Evolutionary conservation across 2,888 invertebrate species (phyloP).

Genomic region (Chaetoderma sp.): DNA sequence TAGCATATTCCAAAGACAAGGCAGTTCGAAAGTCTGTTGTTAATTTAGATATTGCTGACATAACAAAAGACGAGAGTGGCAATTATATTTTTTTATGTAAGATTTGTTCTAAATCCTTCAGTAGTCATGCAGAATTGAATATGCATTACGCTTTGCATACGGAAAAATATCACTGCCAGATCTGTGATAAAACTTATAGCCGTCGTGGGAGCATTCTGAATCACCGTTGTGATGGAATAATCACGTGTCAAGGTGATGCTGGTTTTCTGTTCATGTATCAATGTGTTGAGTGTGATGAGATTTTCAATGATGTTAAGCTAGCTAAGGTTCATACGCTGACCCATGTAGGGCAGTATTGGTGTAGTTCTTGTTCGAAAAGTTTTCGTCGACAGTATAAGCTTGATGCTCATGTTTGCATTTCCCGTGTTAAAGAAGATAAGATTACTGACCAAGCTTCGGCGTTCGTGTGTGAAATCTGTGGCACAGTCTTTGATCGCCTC

Average conservation of each 20-base stretch:
- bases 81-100: slow-evolving; percentile 47
- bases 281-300: slow-evolving; percentile 42
- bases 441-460: slow-evolving; percentile 16
- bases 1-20: no score
- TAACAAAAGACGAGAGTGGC: no score
- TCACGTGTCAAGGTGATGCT: slow-evolving; percentile 22
- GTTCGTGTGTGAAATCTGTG: slow-evolving; percentile 60
- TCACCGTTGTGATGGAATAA: slow-evolving; percentile 45
- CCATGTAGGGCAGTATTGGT: neutral
- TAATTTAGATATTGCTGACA: no score
- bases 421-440: slow-evolving; percentile 21
- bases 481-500: slow-evolving; percentile 70
- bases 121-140: slow-evolving; percentile 70
- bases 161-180: slow-evolving; percentile 62
- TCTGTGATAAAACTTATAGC: slow-evolving; percentile 62
- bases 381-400: slow-evolving; percentile 30
- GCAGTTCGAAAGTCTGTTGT: no score
- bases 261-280: slow-evolving; percentile 40
- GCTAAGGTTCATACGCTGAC: slow-evolving; percentile 23
- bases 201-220: slow-evolving; percentile 57
- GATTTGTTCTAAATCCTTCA: slow-evolving; percentile 68
- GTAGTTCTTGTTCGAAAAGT: neutral
- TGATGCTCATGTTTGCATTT: slow-evolving; percentile 32
- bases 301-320: slow-evolving; percentile 33
- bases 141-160: slow-evolving; percentile 70